Evolutionary conservation across 2,797 vertebrate genomes (phyloP), one percentile per base, ranked within the genome.

Genomic region (Hylomyscus alleni): DNA sequence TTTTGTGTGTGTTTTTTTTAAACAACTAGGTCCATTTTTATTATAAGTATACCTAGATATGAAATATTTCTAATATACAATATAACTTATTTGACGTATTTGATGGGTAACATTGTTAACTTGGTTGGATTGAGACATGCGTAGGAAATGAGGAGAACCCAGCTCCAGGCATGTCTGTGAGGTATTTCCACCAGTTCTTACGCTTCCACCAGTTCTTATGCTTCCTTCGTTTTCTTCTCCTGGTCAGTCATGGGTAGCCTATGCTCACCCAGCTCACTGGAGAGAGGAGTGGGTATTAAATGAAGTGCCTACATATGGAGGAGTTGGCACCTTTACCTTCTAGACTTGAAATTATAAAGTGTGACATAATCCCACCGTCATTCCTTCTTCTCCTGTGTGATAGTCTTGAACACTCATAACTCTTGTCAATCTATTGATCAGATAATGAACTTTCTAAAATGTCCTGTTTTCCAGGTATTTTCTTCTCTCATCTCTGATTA

Each of bases 401-500:
- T 9, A 86, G 24, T 50, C 44, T 60, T 83, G 56, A 26, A 14
- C 19, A 90, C 31, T 78, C 37, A 24, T 10, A 31, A 26, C n/a
- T 12, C 17, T 26, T 47, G 31, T 82, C 29, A 50, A 56, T 24
- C 58, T 87, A 12, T 26, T 26, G 76, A 54, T 40, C 19, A 22
- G 13, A 90, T 31, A 44, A 9, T 34, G 12, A 3, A 40, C 44
- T 96, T 93, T 65, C 17, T 58, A 37, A 78, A 83, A 77, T 58
- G 12, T 2, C 15, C 37, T 14, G n/a, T 40, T 93, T 95, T 73
- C 29, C 6, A 88, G 88, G 69, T 73, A 26, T 26, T 31, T 37
- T 92, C n/a, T 31, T 87, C n/a, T 87, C 44, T 93, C 44, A 31
- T 76, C 58, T 65, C n/a, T 93, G 19, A 47, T 62, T 78, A 78